Evolutionary conservation across 2,888 invertebrate genomes (phyloP).

Genomic region (Cyclophora albipunctata): DNA sequence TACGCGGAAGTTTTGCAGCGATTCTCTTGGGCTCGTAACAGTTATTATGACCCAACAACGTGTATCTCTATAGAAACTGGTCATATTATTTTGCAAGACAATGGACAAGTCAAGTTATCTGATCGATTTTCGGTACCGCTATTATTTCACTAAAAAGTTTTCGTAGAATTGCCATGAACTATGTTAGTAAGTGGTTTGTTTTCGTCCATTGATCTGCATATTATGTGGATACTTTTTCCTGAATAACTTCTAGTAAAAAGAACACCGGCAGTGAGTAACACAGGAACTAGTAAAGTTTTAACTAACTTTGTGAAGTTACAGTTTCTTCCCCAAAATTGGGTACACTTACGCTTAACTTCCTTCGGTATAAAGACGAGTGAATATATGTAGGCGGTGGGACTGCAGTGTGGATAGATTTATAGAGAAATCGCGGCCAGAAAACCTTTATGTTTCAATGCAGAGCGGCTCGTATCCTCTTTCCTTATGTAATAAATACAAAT

Average conservation of each 20-base stretch:
- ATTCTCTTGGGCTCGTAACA: conserved; percentile 16
- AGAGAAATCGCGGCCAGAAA: conserved; percentile 50
- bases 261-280: neutral
- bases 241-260: too few relatives aligned
- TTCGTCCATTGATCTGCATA: neutral
- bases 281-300: conserved; percentile 10
- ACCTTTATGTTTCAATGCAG: conserved; percentile 36
- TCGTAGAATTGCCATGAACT: neutral
- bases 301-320: conserved; percentile 28
- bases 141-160: neutral
- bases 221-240: too few relatives aligned
- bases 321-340: conserved; percentile 38
- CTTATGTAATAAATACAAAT: conserved; percentile 15
- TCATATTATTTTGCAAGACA: too few relatives aligned
- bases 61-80: too few relatives aligned
- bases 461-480: conserved; percentile 2
- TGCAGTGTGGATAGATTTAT: conserved; percentile 54
- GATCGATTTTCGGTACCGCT: conserved; percentile 3
- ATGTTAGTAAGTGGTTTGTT: neutral
- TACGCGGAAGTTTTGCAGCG: conserved; percentile 20
- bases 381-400: conserved; percentile 8
- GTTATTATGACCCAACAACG: conserved; percentile 15
- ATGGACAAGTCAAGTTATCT: neutral
- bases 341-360: too few relatives aligned
- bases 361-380: too few relatives aligned